Base-by-base conservation (phyloP, 2,797 vertebrate genomes). In the Melanotaenia trifasciata region DNA sequence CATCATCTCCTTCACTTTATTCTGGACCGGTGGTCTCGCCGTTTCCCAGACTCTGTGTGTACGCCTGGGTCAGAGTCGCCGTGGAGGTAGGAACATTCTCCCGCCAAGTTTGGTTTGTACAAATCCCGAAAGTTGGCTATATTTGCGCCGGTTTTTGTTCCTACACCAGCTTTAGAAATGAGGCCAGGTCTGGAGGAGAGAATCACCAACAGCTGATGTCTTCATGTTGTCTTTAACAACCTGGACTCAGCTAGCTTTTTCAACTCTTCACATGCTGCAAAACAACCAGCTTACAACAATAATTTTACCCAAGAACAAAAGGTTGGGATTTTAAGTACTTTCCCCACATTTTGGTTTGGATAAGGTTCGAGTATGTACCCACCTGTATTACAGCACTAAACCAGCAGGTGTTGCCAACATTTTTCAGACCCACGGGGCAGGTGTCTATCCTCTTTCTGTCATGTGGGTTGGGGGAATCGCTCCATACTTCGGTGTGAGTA, bases 321-420 rank as follows among this genome's bases (percentile, higher is more conserved):
- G 38, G 38, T 57, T 57, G 18, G 7, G 18, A 3, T 33, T 58
- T 18, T 35, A 32, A 33, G 14, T 43, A 5, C 5, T 16, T 16
- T 9, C 14, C 40, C 14, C 14, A 14, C 40, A 5, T 43, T 43
- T 3, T 6, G 10, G 20, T 59, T 36, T 7, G 13, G n/a, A 58
- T 22, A 20, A 26, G 28, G 28, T 24, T 1, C n/a, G 58, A 58
- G 35, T 51, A 32, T 22, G 36, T 3, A 30, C 58, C 64, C 90
- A 99, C 98, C 97, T 99, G 98, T 90, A 99, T 99, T 79, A 99
- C 98, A 40, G 98, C 98, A 81, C 98, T 99, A 93, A 99, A 99
- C 98, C 98, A 99, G 92, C 98, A 99, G 0, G 98, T 99, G 87
- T 99, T 99, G 81, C 98, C 98, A 68, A 99, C 98, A 74, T 99